These are phyloP conservation scores for Seriola quinqueradiata DNA, from an alignment of 2,113 vertebrate species.

Conservation along the genomic window DNA sequence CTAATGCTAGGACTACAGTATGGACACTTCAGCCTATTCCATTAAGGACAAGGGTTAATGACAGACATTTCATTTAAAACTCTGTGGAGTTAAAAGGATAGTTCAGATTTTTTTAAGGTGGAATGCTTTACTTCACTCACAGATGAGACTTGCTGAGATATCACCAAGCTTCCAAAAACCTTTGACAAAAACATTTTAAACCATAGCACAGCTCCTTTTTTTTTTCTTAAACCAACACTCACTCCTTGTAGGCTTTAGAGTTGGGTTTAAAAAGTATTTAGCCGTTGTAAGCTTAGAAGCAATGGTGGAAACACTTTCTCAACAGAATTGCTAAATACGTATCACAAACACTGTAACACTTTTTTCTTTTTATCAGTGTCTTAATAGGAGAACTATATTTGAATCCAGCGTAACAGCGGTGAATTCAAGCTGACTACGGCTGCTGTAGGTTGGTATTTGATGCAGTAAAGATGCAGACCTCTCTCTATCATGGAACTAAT, in stretches of 20 bases:
- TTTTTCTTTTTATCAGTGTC: too few species aligned
- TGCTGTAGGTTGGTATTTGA: not conserved
- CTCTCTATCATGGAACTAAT: not conserved
- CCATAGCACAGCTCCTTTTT: too few species aligned
- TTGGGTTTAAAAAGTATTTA: not conserved
- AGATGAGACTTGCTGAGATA: not conserved
- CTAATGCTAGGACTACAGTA: constrained; percentile 20
- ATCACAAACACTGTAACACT: too few species aligned
- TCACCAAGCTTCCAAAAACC: not conserved
- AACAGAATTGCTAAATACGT: not conserved
- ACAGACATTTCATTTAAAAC: constrained; percentile 8
- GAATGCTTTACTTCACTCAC: too few species aligned
- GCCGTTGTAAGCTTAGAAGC: not conserved
- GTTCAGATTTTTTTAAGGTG: constrained; percentile 25
- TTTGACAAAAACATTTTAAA: not conserved
- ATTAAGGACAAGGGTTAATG: constrained; percentile 33
- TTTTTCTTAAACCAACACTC: not conserved
- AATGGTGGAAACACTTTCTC: not conserved
- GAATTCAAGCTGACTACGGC: not conserved
- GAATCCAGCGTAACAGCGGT: not conserved
- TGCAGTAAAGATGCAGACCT: not conserved
- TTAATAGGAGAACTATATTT: not conserved
- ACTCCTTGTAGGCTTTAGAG: not conserved
- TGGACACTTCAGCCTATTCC: constrained; percentile 21
- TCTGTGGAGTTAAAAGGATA: constrained; percentile 25